Base-by-base conservation (phyloP, 2,797 vertebrate species). In the Neolamprologus multifasciatus region DNA sequence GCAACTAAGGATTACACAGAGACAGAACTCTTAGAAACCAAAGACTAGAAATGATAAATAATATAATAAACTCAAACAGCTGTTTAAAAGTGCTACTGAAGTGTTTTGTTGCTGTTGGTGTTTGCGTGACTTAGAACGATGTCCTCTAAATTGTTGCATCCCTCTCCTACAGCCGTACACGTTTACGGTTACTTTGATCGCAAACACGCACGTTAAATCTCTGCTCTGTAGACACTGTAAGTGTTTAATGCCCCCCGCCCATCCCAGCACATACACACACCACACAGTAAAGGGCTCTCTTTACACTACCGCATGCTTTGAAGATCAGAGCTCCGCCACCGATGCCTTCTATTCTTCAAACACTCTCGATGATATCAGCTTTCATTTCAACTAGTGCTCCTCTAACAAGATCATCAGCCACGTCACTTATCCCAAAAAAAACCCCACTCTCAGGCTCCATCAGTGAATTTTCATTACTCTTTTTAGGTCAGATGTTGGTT, bases 261-360 rank as follows among this genome's bases (percentile, higher is more conserved):
- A 69, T 4, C 36, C 64, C n/a, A 40, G 38, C 12, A 69, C 36
- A 78, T 33, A 76, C 45, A 76, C 16, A 8, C 29, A 79, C 13
- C 21, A 59, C 13, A 10, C 19, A 84, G 16, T 81, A 31, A 89
- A 85, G 78, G 80, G 36, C 62, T 67, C 77, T 82, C 77, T 90
- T 87, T 84, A 81, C 79, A 57, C 78, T 80, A 43, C 67, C 21
- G 50, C 82, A 74, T 14, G 67, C 89, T 92, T 90, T 93, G 90
- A 94, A 91, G 91, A 93, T 93, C 82, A 91, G 85, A 91, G 90
- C 86, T 43, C 19, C 3, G 12, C 57, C n/a, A 48, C 52, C 26
- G 31, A 9, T 85, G 79, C 82, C 82, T 79, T 80, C 69, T 85
- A 78, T 79, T 79, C 86, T 91, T 89, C 78, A 84, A 89, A 86